Conservation (phyloP, 2,888 invertebrate genomes). For the Cheilosia soror region DNA sequence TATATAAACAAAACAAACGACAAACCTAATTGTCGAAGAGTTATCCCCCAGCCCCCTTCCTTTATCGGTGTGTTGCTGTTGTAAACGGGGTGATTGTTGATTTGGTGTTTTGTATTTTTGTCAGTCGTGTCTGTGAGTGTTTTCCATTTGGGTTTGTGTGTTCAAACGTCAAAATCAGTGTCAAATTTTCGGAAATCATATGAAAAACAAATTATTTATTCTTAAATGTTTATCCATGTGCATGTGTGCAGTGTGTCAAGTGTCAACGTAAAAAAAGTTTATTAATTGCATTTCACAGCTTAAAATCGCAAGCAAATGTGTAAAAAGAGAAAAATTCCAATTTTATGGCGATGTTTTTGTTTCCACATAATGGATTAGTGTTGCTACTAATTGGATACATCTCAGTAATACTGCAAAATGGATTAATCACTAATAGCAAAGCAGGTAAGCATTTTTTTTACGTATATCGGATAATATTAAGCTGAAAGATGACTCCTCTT, state of each 20-base stretch:
- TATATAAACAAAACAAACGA: slow-evolving; percentile 28
- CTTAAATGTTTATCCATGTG: slow-evolving; percentile 1
- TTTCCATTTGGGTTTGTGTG: slow-evolving; percentile 9
- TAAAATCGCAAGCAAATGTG: slow-evolving; percentile 86
- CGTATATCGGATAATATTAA: not conserved
- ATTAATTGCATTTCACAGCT: slow-evolving; percentile 30
- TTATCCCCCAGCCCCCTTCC: not conserved
- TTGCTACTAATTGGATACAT: slow-evolving; percentile 84
- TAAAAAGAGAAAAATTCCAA: slow-evolving; percentile 85
- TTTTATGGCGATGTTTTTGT: slow-evolving; percentile 91
- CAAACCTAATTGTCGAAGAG: slow-evolving; percentile 25
- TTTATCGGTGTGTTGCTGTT: not conserved
- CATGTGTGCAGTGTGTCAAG: not conserved
- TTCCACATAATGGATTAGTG: slow-evolving; percentile 87
- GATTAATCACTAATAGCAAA: slow-evolving; percentile 76
- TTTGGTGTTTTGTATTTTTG: not conserved
- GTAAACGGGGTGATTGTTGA: slow-evolving; percentile 34
- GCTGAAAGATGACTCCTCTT: no score
- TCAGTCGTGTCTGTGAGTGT: slow-evolving; percentile 1
- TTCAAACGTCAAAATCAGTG: slow-evolving; percentile 53
- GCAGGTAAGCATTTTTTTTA: slow-evolving; percentile 78
- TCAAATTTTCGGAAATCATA: slow-evolving; percentile 32
- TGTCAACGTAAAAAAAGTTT: slow-evolving; percentile 7
- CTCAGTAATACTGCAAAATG: slow-evolving; percentile 80
- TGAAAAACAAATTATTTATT: slow-evolving; percentile 6